phyloP scores from a whole-genome alignment of 1,140 invertebrate genomes.

The Tetranychus urticae region DNA sequence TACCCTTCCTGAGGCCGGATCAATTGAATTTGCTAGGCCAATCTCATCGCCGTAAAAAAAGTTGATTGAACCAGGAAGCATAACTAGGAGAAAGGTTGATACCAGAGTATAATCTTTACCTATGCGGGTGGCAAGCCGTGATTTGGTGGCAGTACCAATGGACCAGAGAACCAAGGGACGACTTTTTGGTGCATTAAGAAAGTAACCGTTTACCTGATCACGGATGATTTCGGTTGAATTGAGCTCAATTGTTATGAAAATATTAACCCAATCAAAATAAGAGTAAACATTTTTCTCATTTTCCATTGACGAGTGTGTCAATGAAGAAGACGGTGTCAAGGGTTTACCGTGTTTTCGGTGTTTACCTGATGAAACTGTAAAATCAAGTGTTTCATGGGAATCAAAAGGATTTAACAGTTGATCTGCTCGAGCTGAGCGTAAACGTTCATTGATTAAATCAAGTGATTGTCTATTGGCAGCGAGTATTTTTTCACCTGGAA shows the following conservation, averaged over 20 bases:
- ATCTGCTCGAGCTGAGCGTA: neutral
- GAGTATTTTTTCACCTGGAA: neutral
- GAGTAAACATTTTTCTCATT: too few relatives aligned
- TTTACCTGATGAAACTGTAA: too few relatives aligned
- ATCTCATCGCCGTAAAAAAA: constrained; percentile 63
- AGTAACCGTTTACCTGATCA: constrained; percentile 6
- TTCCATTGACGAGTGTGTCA: constrained; percentile 4
- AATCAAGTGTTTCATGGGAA: neutral
- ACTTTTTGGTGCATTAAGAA: constrained; percentile 1
- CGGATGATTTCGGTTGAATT: constrained; percentile 1
- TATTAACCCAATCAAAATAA: constrained; percentile 42
- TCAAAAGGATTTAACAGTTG: neutral
- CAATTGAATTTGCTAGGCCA: constrained; percentile 16
- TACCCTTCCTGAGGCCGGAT: constrained; percentile 12
- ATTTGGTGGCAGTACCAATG: constrained; percentile 32
- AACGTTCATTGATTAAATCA: neutral
- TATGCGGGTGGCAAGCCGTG: constrained; percentile 25
- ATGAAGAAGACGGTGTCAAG: neutral
- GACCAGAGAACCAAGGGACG: constrained; percentile 36
- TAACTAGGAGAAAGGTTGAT: constrained; percentile 37
- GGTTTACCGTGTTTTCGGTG: too few relatives aligned
- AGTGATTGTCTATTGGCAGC: neutral
- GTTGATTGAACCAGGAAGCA: constrained; percentile 48
- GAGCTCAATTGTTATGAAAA: constrained; percentile 29
- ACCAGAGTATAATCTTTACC: constrained; percentile 33